Base-by-base conservation (phyloP, 2,113 vertebrate species). In the Zapornia atra region DNA sequence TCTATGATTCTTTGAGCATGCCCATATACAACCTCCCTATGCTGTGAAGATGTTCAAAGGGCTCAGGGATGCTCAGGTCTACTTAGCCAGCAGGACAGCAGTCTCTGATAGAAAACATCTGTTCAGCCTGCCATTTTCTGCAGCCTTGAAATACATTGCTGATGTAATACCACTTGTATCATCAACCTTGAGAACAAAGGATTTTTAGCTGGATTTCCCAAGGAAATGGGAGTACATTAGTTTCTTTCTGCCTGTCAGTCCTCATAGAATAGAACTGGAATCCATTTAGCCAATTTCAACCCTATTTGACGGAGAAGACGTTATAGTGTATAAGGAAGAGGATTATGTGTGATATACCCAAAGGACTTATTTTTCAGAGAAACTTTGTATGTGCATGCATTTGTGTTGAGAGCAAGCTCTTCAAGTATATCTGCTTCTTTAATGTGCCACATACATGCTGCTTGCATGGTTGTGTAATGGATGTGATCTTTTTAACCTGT, bases 171-270 rank as follows among this genome's bases (percentile, higher is more conserved):
- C 25, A 68, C 6, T 89, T 72, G 19, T 65, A 77, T 69, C 51
- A 51, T 38, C 92, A 92, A 2, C 48, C 69, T 71, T 71, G 51
- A 88, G 65, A 95, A 94, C 24, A 92, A 91, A 92, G 69, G 51
- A 77, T 28, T 94, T 92, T 86, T 68, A 95, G 57, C 48, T 82
- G 92, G 46, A 89, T 88, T 91, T 96, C 69, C 76, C 68, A 59
- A 86, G 86, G 40, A 94, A 94, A 96, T 51, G 51, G 19, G 8
- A 53, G 14, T 34, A 68, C 21, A 71, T 48, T 79, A 60, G 56
- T 82, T 92, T 82, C 69, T 84, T 92, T 86, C 80, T 95, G 88
- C 89, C 72, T 92, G 95, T 84, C 89, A 92, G 69, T 86, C 73
- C 83, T 94, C 83, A 89, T 89, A 88, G 86, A 92, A 71, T 89